These are phyloP conservation scores for Diplodus sargus DNA, from an alignment of 2,797 vertebrate genomes.

Conservation along the genomic window DNA sequence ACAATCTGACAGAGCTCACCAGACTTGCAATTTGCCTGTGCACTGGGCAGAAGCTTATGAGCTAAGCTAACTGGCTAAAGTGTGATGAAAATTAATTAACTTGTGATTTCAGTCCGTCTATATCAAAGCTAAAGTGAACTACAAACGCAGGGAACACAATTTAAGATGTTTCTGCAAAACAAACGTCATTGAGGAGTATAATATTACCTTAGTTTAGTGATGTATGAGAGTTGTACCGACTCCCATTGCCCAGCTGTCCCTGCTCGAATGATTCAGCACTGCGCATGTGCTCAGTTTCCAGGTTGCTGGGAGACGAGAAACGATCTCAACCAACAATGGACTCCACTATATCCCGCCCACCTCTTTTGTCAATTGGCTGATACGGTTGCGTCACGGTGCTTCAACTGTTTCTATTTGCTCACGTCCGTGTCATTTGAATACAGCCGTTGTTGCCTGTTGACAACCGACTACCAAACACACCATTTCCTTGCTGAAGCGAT, in stretches of 20 bases:
- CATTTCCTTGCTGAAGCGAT: neutral
- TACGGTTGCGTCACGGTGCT: rapidly evolving
- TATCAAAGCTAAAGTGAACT: neutral
- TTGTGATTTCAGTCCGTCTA: neutral
- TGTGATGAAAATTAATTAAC: neutral
- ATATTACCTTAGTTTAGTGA: conserved; percentile 47
- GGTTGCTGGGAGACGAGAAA: conserved; percentile 81
- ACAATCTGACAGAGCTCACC: neutral
- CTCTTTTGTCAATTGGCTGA: conserved; percentile 60
- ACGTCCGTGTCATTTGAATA: conserved; percentile 33
- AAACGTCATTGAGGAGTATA: neutral
- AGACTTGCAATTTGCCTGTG: neutral
- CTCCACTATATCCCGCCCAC: conserved; percentile 32
- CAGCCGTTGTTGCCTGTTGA: conserved; percentile 56
- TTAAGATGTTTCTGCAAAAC: rapidly evolving
- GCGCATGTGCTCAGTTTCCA: conserved; percentile 69
- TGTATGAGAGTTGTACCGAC: no score
- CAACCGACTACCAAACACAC: conserved; percentile 18
- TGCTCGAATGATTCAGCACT: neutral
- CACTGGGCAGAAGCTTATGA: neutral
- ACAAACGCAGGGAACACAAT: rapidly evolving
- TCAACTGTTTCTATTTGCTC: conserved; percentile 54
- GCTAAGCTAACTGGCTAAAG: conserved; percentile 39
- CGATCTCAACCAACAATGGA: conserved; percentile 49
- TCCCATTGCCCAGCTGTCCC: neutral